Base-by-base conservation (phyloP, 2,113 vertebrate species). In the Gobius niger region DNA sequence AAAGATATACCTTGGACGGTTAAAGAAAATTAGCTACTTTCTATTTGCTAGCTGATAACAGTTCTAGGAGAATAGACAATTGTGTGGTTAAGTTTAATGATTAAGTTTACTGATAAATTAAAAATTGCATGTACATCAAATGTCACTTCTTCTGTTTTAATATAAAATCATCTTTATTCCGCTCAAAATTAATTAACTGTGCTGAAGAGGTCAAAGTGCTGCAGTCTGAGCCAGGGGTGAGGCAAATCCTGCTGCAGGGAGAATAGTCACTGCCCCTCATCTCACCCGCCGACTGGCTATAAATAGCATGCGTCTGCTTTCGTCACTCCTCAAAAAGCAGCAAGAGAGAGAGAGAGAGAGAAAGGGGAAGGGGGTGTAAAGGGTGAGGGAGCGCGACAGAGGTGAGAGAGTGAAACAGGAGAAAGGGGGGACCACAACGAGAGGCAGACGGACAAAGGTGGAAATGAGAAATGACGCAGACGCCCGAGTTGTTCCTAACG, bases 241-340 rank as follows among this genome's bases (percentile, higher is more conserved):
- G 24, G 60, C 61, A 42, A 63, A 75, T 46, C 18, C 51, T 12
- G 54, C 78, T 72, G 76, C 12, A 24, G 72, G 78, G 63, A 65
- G 69, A 76, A 71, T 75, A 77, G 68, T 82, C 80, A 82, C 73
- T 40, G 57, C 77, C 73, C 78, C 73, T 83, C 77, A 81, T 85
- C 67, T 85, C 83, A 89, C 59, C 70, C 72, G 78, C 82, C 65
- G 67, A 81, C 73, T 57, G 2, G 82, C 87, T 89, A 89, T 87
- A 83, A 84, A 91, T 90, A 91, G 88, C 82, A 82, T 70, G 83
- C 72, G 82, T 82, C 80, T 88, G 83, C 87, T 82, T 84, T 85
- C 85, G 84, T 89, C 85, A 87, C 71, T 85, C 71, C 71, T 54
- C 73, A 12, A 54, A 54, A 54, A 54, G 84, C 70, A 46, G 49